phyloP scores from a whole-genome alignment of 2,888 invertebrate genomes.

The Perizoma flavofasciatum region DNA sequence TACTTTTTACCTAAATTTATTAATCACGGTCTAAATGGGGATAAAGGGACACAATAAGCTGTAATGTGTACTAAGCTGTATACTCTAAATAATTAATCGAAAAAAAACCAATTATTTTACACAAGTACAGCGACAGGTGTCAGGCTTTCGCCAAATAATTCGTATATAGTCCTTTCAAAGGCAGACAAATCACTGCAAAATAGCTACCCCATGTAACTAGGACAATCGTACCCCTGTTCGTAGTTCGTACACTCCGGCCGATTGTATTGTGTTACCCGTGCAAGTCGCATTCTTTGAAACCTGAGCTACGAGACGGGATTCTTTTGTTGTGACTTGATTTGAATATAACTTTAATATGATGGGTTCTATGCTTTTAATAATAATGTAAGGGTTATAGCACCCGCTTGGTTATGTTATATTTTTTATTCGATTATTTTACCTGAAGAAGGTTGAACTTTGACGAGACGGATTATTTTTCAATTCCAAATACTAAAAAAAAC shows the following conservation, averaged over 20 bases:
- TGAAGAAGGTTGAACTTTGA: slow-evolving; percentile 24
- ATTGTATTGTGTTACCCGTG: slow-evolving; percentile 75
- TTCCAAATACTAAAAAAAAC: slow-evolving; percentile 27
- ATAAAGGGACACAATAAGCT: no score
- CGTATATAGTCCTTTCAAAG: neutral
- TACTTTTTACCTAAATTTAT: no score
- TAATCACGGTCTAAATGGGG: no score
- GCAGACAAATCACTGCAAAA: slow-evolving; percentile 17
- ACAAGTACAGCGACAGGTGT: neutral
- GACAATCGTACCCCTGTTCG: slow-evolving; percentile 41
- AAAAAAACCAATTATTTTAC: neutral
- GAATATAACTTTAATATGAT: slow-evolving; percentile 77
- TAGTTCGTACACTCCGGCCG: slow-evolving; percentile 59
- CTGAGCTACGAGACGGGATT: slow-evolving; percentile 69
- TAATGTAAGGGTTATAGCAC: slow-evolving; percentile 41
- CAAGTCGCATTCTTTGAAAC: slow-evolving; percentile 74
- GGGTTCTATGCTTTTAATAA: slow-evolving; percentile 64
- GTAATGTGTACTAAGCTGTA: no score
- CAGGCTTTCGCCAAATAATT: neutral
- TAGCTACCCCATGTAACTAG: slow-evolving; percentile 17
- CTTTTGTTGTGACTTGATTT: slow-evolving; percentile 77
- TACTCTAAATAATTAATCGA: neutral
- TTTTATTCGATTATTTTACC: slow-evolving; percentile 35
- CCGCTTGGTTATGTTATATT: slow-evolving; percentile 20
- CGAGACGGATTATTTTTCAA: slow-evolving; percentile 23